These are phyloP conservation scores for Falcunculus frontatus DNA, from an alignment of 2,113 vertebrate species.

Conservation along the genomic window DNA sequence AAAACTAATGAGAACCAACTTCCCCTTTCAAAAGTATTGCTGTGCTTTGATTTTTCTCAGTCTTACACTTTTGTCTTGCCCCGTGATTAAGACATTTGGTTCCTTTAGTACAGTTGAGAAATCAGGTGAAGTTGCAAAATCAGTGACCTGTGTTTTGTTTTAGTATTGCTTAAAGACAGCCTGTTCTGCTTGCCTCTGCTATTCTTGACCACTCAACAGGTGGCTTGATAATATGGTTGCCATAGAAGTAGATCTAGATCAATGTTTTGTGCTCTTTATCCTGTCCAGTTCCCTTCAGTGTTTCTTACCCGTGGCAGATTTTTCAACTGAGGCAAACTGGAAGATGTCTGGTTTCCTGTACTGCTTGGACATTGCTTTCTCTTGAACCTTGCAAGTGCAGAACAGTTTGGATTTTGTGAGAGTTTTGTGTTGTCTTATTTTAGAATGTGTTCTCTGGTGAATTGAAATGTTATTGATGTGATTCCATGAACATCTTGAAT, in stretches of 20 bases:
- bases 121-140: conserved; percentile 42
- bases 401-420: background rate
- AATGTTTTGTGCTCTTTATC: background rate
- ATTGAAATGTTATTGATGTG: background rate
- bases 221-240: background rate
- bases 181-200: background rate
- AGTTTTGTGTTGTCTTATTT: background rate
- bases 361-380: background rate
- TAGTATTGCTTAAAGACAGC: conserved; percentile 5
- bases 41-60: background rate
- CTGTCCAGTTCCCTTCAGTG: background rate
- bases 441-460: background rate
- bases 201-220: background rate
- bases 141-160: background rate
- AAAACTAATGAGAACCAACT: background rate
- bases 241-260: background rate
- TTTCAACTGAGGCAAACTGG: background rate
- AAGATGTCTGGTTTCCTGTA: background rate
- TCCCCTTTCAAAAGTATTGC: background rate
- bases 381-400: background rate
- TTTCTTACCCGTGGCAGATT: background rate
- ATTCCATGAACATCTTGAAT: background rate
- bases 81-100: background rate
- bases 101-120: conserved; percentile 12
- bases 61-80: background rate